Percentiles rank a stretch among this genome's conserved stretches.
These are phyloP conservation scores for Redunca redunca DNA, from an alignment of 2,113 vertebrate species.

Conservation along the genomic window DNA sequence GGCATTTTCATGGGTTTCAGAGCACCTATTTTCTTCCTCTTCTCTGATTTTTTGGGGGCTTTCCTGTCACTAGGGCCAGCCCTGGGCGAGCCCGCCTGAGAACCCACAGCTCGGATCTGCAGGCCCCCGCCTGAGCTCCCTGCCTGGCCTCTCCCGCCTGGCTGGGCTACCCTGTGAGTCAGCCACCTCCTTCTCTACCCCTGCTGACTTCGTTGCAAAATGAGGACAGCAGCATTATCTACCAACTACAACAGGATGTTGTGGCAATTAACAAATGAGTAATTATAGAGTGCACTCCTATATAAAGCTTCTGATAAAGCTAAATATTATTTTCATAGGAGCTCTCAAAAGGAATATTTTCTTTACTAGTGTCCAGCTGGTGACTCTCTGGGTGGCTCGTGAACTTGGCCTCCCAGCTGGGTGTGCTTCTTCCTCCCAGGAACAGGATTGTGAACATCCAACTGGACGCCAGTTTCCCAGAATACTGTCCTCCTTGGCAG, in stretches of 20 bases:
- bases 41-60: not conserved
- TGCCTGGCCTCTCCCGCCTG: fast-evolving
- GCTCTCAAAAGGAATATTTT: not conserved
- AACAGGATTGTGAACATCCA: not conserved
- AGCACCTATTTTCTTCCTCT: not conserved
- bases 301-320: not conserved
- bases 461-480: not conserved
- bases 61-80: fast-evolving
- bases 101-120: fast-evolving
- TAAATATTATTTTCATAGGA: slow-evolving; percentile 2
- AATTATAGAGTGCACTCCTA: not conserved
- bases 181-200: not conserved
- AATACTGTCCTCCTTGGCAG: not conserved
- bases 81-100: no score
- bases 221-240: not conserved
- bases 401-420: not conserved
- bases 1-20: not conserved
- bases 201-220: not conserved
- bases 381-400: not conserved
- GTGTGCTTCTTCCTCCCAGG: not conserved
- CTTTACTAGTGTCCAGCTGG: not conserved
- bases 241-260: slow-evolving; percentile 8
- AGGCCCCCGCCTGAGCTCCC: no score
- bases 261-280: slow-evolving; percentile 1
- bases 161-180: not conserved